Evolutionary conservation across 1,140 invertebrate species (phyloP).

Genomic region (Eriosoma lanigerum): DNA sequence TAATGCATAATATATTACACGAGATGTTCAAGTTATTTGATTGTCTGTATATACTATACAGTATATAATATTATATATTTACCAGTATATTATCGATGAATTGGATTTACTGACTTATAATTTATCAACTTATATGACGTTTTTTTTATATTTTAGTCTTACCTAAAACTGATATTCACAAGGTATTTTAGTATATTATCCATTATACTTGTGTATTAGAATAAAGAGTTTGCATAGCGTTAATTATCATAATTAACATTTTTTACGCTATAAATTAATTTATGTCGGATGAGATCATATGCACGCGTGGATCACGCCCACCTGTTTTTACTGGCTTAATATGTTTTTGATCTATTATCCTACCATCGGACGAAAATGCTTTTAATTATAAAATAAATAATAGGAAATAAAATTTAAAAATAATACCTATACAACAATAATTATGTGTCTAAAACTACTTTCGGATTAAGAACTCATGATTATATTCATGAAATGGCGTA

Average conservation of each 20-base stretch:
- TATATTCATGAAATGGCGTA: conserved; percentile 30
- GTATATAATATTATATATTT: not conserved
- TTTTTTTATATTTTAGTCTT: not conserved
- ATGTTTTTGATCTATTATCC: conserved; percentile 43
- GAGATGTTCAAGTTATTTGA: not conserved
- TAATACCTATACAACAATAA: conserved; percentile 49
- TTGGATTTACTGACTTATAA: not conserved
- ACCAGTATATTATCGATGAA: not conserved
- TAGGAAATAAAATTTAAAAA: conserved; percentile 40
- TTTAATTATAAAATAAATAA: conserved; percentile 42
- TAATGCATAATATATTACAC: conserved; percentile 9
- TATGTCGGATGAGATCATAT: conserved; percentile 15
- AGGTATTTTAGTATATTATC: not conserved
- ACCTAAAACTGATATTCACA: conserved; percentile 3
- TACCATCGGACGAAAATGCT: conserved; percentile 25
- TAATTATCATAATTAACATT: conserved; percentile 50
- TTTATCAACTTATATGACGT: conserved; percentile 19
- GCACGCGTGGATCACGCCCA: conserved; percentile 14
- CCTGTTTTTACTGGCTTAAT: conserved; percentile 42
- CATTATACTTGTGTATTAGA: conserved; percentile 17
- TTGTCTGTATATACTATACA: not conserved
- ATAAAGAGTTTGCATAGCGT: conserved; percentile 26
- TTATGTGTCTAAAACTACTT: conserved; percentile 39
- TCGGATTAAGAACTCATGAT: conserved; percentile 23
- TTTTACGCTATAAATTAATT: conserved; percentile 40